Evolutionary conservation across 2,113 vertebrate species (phyloP), one percentile per base, ranked within the genome.

Genomic region (Gadus chalcogrammus): DNA sequence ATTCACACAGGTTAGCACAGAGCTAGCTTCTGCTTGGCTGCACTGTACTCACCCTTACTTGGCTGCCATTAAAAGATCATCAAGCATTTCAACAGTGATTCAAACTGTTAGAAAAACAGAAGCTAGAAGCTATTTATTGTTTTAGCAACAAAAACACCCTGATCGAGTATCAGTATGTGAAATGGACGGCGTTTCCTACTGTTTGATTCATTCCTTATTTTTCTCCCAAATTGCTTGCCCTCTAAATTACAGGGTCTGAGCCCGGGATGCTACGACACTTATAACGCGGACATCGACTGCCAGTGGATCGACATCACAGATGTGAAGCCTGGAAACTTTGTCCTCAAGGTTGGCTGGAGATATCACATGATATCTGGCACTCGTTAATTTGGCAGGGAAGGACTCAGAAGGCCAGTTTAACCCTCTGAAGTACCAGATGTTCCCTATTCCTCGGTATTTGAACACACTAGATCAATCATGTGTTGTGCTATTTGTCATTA

Each of bases 231-330:
- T 9, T 13, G 42, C 42, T 13, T 9, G 42, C 2, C 31, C 42
- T 48, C 42, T 2, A 42, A 67, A 7, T 61, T 87, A 78, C 79
- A 98, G 97, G 97, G 97, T 48, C 82, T 99, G 87, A 99, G 96
- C 71, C 97, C 97, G 68, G 97, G 97, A 70, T 99, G 97, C 80
- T 99, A 98, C 0, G 97, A 99, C 78, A 98, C 96, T 56, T 99
- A 99, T 74, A 98, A 97, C 53, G 97, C 97, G 70, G 97, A 99
- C 83, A 99, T 99, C 79, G 96, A 99, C 85, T 99, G 97, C 86
- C 97, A 99, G 55, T 99, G 97, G 97, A 97, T 99, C 77, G 97
- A 99, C 82, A 99, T 99, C 81, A 99, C 97, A 84, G 97, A 99
- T 75, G 95, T 98, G 75, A 92, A 97, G 82, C 95, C 97, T 89